A percentile compares a stretch with the other conserved stretches of the same genome.
These are phyloP conservation scores for Paracentrotus lividus DNA, from an alignment of 53 echinoderm and acorn worm genomes.

Conservation along the genomic window DNA sequence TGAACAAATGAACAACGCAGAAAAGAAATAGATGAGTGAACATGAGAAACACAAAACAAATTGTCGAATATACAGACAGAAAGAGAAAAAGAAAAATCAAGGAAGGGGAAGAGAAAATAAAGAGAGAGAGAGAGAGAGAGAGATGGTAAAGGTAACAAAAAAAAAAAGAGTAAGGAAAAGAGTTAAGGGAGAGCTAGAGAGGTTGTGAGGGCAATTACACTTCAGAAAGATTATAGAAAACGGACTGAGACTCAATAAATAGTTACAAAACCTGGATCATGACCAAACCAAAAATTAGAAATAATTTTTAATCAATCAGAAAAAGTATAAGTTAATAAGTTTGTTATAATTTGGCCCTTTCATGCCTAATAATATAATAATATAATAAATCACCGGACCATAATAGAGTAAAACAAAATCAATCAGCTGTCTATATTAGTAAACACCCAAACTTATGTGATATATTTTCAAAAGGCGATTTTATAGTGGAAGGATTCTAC, in stretches of 20 bases:
- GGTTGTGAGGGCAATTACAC: background rate
- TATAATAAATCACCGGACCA: too few species aligned
- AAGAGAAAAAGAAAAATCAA: background rate
- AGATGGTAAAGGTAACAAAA: background rate
- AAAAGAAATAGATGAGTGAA: too few species aligned
- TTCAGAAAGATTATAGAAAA: background rate
- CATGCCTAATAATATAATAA: background rate
- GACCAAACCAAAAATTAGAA: background rate
- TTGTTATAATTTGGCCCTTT: background rate
- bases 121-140: background rate
- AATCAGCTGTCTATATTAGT: background rate
- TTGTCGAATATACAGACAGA: too few species aligned
- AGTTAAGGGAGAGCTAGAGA: background rate
- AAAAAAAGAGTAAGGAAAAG: background rate
- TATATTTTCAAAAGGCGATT: background rate
- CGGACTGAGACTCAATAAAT: background rate
- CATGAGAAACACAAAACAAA: too few species aligned
- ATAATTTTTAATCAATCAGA: background rate
- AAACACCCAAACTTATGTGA: conserved; percentile 10
- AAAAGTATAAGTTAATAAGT: background rate
- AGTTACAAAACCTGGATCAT: background rate
- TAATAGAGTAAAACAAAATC: background rate
- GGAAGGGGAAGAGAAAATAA: background rate
- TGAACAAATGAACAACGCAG: too few species aligned
- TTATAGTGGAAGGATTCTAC: background rate